Conservation (phyloP, 2,888 invertebrate genomes). For the Pterostichus madidus region DNA sequence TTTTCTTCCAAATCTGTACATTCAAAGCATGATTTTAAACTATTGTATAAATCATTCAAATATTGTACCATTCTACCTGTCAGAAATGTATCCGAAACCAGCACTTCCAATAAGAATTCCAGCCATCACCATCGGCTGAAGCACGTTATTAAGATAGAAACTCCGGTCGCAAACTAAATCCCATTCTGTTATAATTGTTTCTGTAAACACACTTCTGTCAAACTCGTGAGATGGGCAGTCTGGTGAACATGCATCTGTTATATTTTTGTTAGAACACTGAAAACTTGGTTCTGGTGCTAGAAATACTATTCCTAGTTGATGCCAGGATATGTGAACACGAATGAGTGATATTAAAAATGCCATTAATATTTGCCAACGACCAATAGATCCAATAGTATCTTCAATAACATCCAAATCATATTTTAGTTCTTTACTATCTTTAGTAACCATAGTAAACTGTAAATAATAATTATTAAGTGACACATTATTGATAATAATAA, state of each 20-base stretch:
- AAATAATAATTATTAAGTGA: too few species aligned
- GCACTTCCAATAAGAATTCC: conserved; percentile 81
- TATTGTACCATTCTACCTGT: background rate
- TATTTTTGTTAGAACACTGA: conserved; percentile 75
- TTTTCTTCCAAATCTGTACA: conserved; percentile 83
- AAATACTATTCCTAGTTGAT: conserved; percentile 80
- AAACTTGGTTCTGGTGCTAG: conserved; percentile 79
- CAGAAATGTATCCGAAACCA: conserved; percentile 81
- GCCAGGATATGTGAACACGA: conserved; percentile 80
- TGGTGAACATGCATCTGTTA: conserved; percentile 52
- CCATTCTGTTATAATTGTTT: conserved; percentile 82
- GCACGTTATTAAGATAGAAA: conserved; percentile 78
- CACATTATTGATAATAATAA: too few species aligned
- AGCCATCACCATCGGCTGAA: conserved; percentile 80
- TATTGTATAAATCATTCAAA: too few species aligned
- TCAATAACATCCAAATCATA: conserved; percentile 75
- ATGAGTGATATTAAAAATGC: conserved; percentile 78
- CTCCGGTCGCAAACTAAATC: conserved; percentile 81
- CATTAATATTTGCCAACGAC: conserved; percentile 81
- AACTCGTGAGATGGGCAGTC: conserved; percentile 74
- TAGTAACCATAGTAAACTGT: too few species aligned
- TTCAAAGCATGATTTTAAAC: too few species aligned
- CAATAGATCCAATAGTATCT: conserved; percentile 79
- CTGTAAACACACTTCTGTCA: conserved; percentile 78
- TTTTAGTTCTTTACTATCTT: too few species aligned